Percentiles rank a stretch among this genome's conserved stretches.
Conservation (phyloP, 2,888 invertebrate species). For the Embidobia sp. region DNA sequence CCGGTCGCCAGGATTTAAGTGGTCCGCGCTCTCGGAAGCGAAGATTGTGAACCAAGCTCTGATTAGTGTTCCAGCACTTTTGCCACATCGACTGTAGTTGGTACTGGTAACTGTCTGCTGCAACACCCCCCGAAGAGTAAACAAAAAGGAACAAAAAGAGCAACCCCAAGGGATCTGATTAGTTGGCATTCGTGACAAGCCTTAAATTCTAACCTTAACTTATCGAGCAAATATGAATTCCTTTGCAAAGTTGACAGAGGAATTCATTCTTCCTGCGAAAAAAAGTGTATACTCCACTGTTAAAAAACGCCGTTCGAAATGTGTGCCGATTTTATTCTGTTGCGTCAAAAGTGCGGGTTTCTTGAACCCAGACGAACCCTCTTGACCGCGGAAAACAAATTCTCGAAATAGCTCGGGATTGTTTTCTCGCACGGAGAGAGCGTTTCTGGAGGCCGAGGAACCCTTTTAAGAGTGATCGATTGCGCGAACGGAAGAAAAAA, state of each 20-base stretch:
- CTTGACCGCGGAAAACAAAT: too few species aligned
- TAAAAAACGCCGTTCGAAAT: too few species aligned
- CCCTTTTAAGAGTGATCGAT: conserved; percentile 10
- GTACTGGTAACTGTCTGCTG: conserved; percentile 97
- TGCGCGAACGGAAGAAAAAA: conserved; percentile 24
- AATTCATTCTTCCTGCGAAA: too few species aligned
- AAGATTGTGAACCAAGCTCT: conserved; percentile 93
- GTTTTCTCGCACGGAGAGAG: too few species aligned
- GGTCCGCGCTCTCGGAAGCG: conserved; percentile 96
- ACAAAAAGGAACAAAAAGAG: conserved; percentile 71
- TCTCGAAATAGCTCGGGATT: too few species aligned
- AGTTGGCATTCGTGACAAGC: conserved; percentile 43
- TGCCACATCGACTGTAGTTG: conserved; percentile 98
- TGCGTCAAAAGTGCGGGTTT: too few species aligned
- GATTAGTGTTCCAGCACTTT: conserved; percentile 97
- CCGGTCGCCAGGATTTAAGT: conserved; percentile 95
- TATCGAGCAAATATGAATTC: not conserved
- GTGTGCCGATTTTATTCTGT: too few species aligned
- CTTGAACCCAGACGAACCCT: too few species aligned
- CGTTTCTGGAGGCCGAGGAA: too few species aligned
- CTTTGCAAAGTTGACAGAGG: too few species aligned
- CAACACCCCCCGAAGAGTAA: conserved; percentile 77
- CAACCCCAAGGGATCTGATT: conserved; percentile 50
- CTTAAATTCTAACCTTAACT: conserved; percentile 47
- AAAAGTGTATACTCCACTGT: too few species aligned